Evolutionary conservation across 2,888 invertebrate genomes (phyloP), one percentile per base, ranked within the genome.

Genomic region (Exocentrus adspersus): DNA sequence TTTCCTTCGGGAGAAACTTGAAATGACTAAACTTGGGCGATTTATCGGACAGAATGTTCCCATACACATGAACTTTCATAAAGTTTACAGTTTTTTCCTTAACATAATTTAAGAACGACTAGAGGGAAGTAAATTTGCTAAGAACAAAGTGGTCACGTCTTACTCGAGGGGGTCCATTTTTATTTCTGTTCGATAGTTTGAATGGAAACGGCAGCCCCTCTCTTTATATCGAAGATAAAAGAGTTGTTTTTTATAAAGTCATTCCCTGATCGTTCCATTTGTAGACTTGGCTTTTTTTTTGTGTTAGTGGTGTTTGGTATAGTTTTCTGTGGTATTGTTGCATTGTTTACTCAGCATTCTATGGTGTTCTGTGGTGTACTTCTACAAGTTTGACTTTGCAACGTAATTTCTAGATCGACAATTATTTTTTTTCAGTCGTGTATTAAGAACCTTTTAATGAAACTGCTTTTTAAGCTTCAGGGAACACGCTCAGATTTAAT

Each of bases 11-110:
- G 20, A 43, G 20, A 43, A 54, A 54, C 41, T 54, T 54, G 43
- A 28, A 54, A 54, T 54, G 43, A 54, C 43, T 20, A 54, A 54
- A 54, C 43, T 54, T 54, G 16, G 28, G 21, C 42, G 54, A 54
- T 54, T 54, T 54, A 54, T 48, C 16, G 48, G 10, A 28, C 48
- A 24, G 24, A 48, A n/a, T 48, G 46, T 48, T 48, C 24, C 46
- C 48, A 48, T 48, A 48, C 28, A 28, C 17, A 48, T 16, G 28
- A 28, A 28, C 24, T 37, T 14, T 28, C 48, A 48, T 48, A 48
- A 48, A 48, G 48, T 48, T 48, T 30, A 48, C 48, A 28, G 28
- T 16, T 16, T 48, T 48, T 48, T 48, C 9, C 28, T 48, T 28
- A 48, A 28, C 14, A 48, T 24, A 48, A 48, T 48, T 48, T 48